Conservation (phyloP, 2,888 invertebrate species). For the Mantis religiosa region DNA sequence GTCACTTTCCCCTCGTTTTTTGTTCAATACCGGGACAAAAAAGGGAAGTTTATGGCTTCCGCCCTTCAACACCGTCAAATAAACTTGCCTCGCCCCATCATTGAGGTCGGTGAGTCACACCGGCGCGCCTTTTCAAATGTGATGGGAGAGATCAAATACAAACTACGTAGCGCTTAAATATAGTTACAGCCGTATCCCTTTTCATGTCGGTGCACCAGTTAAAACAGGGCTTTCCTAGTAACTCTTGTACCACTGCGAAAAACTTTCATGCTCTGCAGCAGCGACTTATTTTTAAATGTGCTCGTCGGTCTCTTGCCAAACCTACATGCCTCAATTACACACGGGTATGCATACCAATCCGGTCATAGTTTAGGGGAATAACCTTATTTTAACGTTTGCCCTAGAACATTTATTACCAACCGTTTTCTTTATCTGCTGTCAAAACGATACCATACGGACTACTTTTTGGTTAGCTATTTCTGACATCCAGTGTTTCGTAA, state of each 20-base stretch:
- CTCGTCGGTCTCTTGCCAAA: not conserved
- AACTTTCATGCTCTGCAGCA: not conserved
- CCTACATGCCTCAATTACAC: not conserved
- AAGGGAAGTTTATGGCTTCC: not conserved
- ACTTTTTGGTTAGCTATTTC: too few relatives aligned
- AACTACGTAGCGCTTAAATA: not conserved
- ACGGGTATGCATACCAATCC: not conserved
- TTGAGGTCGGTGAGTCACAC: not conserved
- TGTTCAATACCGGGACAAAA: not conserved
- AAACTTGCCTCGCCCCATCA: not conserved
- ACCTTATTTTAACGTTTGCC: not conserved
- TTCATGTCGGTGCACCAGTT: not conserved
- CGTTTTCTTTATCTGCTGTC: too few relatives aligned
- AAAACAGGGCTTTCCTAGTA: not conserved
- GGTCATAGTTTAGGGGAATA: not conserved
- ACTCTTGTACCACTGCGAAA: not conserved
- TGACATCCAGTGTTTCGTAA: too few relatives aligned
- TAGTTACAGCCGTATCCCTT: not conserved
- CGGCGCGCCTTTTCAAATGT: not conserved
- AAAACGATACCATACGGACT: too few relatives aligned
- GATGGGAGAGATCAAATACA: not conserved
- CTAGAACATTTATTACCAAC: too few relatives aligned
- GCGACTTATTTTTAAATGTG: not conserved
- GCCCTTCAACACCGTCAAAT: not conserved
- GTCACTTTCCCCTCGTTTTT: not conserved